Base-by-base conservation (phyloP, 1,140 invertebrate species). In the Tetramorium parvispinum region DNA sequence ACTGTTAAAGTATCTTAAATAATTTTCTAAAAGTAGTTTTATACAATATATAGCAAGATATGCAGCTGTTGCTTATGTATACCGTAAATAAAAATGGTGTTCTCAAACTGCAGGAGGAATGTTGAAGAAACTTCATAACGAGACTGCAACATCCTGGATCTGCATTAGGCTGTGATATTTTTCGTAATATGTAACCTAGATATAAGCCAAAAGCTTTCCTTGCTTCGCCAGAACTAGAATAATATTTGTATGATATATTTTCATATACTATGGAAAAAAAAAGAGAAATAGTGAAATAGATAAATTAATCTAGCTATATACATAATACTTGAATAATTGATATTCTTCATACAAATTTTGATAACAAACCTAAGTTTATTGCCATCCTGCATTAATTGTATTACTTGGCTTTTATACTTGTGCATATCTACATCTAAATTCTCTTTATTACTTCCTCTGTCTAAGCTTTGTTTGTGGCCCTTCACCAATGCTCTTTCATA, bases 181-280 rank as follows among this genome's bases (percentile, higher is more conserved):
- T 97, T 8, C 96, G 95, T 85, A 98, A 96, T 82, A 98, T 97
- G 89, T 97, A 96, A 73, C 97, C 96, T 81, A 99, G 95, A 95
- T 98, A 99, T 91, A 97, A 96, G 7, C 97, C 97, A 94, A 99
- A 98, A 1, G 97, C 97, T 93, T 97, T 97, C 11, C 98, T 96
- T 0, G 97, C 97, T 94, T 98, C 96, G 90, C 95, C 93, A 87
- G 96, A 94, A 92, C 96, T 96, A 88, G 65, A 92, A 89, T 85
- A 76, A 82, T 18, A 13, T 21, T 68, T 13, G 16, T 51, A 68
- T 43, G 21, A 32, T 61, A 79, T 40, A 21, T 40, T 18, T 57
- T 70, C n/a, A n/a, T n/a, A 13, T n/a, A 32, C 1, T 16, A 3
- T 5, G 18, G 6, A 53, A 83, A 32, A 16, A 3, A n/a, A 46